A percentile compares a stretch with the other conserved stretches of the same genome.
phyloP scores from a whole-genome alignment of 2,888 invertebrate species.

The Hyalella azteca region DNA sequence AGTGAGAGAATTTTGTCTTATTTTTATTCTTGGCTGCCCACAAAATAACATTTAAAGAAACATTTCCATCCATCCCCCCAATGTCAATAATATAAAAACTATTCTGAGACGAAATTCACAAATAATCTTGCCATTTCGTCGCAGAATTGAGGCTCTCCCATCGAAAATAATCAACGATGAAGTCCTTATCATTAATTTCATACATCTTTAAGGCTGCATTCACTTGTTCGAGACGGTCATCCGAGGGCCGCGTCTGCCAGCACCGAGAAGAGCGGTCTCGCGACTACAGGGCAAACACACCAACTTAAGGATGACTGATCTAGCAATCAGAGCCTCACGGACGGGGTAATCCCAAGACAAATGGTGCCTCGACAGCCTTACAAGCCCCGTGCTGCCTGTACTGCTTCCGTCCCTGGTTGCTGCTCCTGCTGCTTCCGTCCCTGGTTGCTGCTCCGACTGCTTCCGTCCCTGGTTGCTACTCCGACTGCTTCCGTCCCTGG shows the following conservation, averaged over 20 bases:
- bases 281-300: constrained; percentile 11
- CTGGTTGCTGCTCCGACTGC: neutral
- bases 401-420: neutral
- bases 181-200: too few relatives aligned
- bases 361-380: neutral
- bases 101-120: too few relatives aligned
- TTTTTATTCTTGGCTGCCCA: too few relatives aligned
- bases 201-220: neutral
- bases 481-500: neutral
- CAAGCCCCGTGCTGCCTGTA: neutral
- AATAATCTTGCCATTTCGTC: too few relatives aligned
- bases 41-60: too few relatives aligned
- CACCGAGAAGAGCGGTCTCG: neutral
- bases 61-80: too few relatives aligned
- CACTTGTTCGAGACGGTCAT: neutral
- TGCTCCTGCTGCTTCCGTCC: neutral
- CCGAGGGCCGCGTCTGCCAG: neutral
- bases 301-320: constrained; percentile 36
- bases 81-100: too few relatives aligned
- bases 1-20: too few relatives aligned
- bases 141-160: too few relatives aligned
- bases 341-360: constrained; percentile 27
- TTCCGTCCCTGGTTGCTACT: neutral
- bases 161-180: too few relatives aligned
- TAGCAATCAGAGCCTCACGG: constrained; percentile 22